A percentile compares a stretch with the other conserved stretches of the same genome.
Conservation (phyloP, 2,797 vertebrate species). For the Siniperca obscura region DNA sequence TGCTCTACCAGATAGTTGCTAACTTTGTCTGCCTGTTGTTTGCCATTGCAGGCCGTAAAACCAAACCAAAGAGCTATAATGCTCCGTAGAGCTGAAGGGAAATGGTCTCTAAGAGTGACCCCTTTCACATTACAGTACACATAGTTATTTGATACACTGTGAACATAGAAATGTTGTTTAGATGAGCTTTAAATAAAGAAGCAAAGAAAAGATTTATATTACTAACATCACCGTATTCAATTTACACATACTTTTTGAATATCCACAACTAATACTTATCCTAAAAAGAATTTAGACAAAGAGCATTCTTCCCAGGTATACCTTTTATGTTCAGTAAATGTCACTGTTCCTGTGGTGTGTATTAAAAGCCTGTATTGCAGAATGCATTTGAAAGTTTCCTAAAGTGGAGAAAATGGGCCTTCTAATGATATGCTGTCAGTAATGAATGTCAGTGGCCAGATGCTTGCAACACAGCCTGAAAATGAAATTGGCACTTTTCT, state of each 20-base stretch:
- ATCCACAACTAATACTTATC: background rate
- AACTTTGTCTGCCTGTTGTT: background rate
- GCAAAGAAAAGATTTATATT: background rate
- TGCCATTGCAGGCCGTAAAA: background rate
- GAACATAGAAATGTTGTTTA: background rate
- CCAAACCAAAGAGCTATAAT: background rate
- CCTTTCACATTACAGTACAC: background rate
- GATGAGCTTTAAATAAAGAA: background rate
- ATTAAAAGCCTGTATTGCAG: slow-evolving; percentile 18
- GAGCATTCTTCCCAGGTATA: background rate
- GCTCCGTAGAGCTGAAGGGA: background rate
- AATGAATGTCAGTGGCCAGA: slow-evolving; percentile 68
- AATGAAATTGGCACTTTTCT: slow-evolving; percentile 70
- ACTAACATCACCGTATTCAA: too few relatives aligned
- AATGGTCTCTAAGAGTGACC: background rate
- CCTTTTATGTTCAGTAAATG: slow-evolving; percentile 30
- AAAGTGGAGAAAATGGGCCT: slow-evolving; percentile 60
- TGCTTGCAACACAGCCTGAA: slow-evolving; percentile 50
- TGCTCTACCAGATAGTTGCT: background rate
- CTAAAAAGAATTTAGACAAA: background rate
- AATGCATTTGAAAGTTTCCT: slow-evolving; percentile 58
- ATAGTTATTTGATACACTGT: background rate
- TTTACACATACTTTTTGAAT: background rate
- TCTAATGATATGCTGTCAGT: slow-evolving; percentile 70
- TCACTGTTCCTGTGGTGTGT: slow-evolving; percentile 7